Evolutionary conservation across 2,113 vertebrate genomes (phyloP).

Genomic region (Ellobius talpinus): DNA sequence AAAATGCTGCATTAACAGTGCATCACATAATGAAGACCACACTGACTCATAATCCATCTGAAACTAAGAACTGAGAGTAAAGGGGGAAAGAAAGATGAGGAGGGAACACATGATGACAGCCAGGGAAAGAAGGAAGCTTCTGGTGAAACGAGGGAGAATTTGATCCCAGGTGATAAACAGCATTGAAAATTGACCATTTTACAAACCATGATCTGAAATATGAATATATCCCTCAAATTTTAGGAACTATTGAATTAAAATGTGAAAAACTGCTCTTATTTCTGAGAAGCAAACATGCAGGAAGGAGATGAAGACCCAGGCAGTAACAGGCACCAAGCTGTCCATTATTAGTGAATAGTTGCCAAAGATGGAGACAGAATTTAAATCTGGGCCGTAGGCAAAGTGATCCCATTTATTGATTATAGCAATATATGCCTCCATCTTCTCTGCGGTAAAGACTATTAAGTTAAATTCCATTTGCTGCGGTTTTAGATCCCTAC

Average conservation of each 20-base stretch:
- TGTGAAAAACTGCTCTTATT: constrained; percentile 34
- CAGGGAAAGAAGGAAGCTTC: not conserved
- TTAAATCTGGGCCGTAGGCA: not conserved
- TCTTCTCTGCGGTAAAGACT: not conserved
- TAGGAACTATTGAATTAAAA: constrained; percentile 10
- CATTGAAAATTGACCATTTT: not conserved
- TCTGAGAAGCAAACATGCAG: not conserved
- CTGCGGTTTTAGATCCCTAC: not conserved
- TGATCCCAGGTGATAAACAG: not conserved
- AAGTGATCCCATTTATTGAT: constrained; percentile 6
- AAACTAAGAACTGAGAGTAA: not conserved
- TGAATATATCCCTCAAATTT: not conserved
- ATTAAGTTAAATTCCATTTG: constrained; percentile 41
- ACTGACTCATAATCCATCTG: not conserved
- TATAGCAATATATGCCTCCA: not conserved
- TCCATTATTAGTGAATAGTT: not conserved
- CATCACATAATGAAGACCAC: not conserved
- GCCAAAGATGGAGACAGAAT: not conserved
- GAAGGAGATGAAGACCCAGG: not conserved
- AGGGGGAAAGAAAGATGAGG: not conserved
- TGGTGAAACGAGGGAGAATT: not conserved
- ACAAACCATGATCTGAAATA: not conserved
- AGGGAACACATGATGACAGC: not conserved
- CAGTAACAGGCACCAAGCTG: not conserved
- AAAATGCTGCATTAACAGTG: not conserved